Base-by-base conservation (phyloP, 2,888 invertebrate species). In the Apoderus coryli region DNA sequence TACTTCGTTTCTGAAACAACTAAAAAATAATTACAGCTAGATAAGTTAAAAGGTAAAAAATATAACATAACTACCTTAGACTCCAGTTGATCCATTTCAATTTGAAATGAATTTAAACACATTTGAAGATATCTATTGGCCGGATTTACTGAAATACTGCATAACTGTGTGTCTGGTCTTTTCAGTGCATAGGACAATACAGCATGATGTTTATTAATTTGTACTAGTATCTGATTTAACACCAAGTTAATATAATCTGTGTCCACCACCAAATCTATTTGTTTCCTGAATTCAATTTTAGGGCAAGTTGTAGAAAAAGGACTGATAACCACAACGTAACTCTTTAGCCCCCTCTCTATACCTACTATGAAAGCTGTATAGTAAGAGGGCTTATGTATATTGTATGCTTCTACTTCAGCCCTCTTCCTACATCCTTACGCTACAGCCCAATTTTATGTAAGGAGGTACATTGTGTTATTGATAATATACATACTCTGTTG, bases 401-500 rank as follows among this genome's bases (percentile, higher is more conserved):
- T n/a, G n/a, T n/a, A n/a, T n/a, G n/a, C n/a, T n/a, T n/a, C n/a
- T n/a, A n/a, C n/a, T n/a, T n/a, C n/a, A n/a, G n/a, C n/a, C n/a
- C n/a, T n/a, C n/a, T n/a, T n/a, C n/a, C n/a, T n/a, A n/a, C n/a
- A n/a, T n/a, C n/a, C n/a, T n/a, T n/a, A n/a, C n/a, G n/a, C n/a
- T n/a, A n/a, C n/a, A n/a, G n/a, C n/a, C n/a, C n/a, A n/a, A n/a
- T n/a, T n/a, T n/a, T n/a, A n/a, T n/a, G n/a, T n/a, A n/a, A n/a
- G n/a, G n/a, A n/a, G n/a, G n/a, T n/a, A n/a, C n/a, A n/a, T n/a
- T n/a, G n/a, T n/a, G n/a, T n/a, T n/a, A n/a, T n/a, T n/a, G n/a
- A n/a, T n/a, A n/a, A n/a, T n/a, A n/a, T n/a, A n/a, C 41, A 44
- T 46, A 52, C 52, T 53, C 50, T n/a, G 44, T 34, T 19, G 47